Evolutionary conservation across 2,888 invertebrate genomes (phyloP).

Genomic region (Anodontia alba): DNA sequence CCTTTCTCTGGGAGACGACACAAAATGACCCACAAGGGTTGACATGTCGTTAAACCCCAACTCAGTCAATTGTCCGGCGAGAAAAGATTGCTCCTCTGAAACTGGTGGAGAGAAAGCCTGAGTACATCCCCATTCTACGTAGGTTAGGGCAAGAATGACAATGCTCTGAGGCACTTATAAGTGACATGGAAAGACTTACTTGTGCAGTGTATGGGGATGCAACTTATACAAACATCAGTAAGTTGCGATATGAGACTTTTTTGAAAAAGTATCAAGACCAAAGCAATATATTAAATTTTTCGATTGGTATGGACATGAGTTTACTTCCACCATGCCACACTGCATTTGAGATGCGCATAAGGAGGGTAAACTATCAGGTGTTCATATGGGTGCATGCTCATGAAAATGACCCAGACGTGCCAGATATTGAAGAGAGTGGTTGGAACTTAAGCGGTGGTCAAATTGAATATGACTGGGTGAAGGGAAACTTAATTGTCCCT

Average conservation of each 20-base stretch:
- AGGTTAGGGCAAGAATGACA: background rate
- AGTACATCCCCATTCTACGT: background rate
- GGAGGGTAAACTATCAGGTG: background rate
- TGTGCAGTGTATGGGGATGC: background rate
- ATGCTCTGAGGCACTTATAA: background rate
- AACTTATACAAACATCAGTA: background rate
- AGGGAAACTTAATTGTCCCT: background rate
- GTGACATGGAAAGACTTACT: background rate
- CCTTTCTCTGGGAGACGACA: too few relatives aligned
- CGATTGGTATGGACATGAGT: background rate
- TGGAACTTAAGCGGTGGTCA: background rate
- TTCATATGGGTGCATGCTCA: background rate
- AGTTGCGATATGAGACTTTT: background rate
- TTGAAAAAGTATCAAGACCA: background rate
- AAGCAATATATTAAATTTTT: background rate
- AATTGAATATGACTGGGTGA: background rate
- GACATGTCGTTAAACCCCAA: too few relatives aligned
- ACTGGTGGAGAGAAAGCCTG: background rate
- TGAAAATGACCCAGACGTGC: background rate
- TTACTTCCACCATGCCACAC: background rate
- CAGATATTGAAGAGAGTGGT: background rate
- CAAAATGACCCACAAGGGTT: too few relatives aligned
- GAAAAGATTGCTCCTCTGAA: conserved; percentile 22
- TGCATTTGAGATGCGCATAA: conserved; percentile 27
- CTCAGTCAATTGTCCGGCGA: conserved; percentile 39